These are phyloP conservation scores for Pelvicachromis taeniatus DNA, from an alignment of 2,113 vertebrate species.

Conservation along the genomic window DNA sequence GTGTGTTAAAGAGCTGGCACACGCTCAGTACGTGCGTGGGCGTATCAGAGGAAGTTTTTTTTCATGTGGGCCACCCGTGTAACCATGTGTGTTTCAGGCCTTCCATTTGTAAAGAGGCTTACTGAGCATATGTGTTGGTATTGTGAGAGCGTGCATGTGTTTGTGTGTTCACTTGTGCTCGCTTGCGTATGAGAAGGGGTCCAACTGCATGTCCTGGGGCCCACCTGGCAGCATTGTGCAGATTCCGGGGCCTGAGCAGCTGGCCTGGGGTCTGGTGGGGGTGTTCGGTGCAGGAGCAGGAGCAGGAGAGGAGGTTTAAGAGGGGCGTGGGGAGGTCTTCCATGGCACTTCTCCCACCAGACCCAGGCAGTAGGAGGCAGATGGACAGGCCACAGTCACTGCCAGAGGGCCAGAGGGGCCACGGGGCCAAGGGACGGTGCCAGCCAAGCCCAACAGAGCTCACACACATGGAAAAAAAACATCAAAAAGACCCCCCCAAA, in stretches of 20 bases:
- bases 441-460: conserved; percentile 47
- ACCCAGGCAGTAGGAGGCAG: conserved; percentile 70
- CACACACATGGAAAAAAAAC: neutral
- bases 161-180: conserved; percentile 1
- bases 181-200: conserved; percentile 15
- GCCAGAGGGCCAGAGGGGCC: conserved; percentile 67
- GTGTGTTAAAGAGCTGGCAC: conserved; percentile 38
- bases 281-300: conserved; percentile 1
- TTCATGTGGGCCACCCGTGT: conserved; percentile 33
- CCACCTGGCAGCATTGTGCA: conserved; percentile 62
- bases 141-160: conserved; percentile 20
- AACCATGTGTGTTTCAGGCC: conserved; percentile 47
- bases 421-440: conserved; percentile 43
- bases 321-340: conserved; percentile 35
- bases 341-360: conserved; percentile 59
- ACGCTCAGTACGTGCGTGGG: neutral
- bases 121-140: conserved; percentile 58
- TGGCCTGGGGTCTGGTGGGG: conserved; percentile 58
- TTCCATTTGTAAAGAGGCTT: conserved; percentile 60
- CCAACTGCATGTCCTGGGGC: conserved; percentile 56
- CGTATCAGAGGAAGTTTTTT: neutral
- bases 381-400: conserved; percentile 70
- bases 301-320: conserved; percentile 4
- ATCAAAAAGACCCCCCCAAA: neutral
- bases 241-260: conserved; percentile 64